Evolutionary conservation across 2,797 vertebrate species (phyloP).

Genomic region (Platyrinchus mystaceus): DNA sequence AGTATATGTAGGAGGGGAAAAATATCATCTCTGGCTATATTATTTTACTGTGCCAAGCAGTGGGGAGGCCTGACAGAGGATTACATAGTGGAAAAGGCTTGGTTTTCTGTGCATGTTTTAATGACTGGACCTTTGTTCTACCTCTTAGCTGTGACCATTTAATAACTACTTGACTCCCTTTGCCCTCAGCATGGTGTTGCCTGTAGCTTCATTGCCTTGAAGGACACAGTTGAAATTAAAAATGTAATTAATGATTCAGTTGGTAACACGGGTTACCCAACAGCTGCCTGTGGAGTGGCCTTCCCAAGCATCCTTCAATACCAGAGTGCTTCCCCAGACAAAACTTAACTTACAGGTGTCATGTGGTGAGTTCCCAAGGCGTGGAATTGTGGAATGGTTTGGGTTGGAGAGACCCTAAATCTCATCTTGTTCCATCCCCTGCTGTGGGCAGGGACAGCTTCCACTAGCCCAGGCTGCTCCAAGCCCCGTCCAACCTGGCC

Average conservation of each 20-base stretch:
- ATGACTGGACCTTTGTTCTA: not conserved
- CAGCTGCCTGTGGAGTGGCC: not conserved
- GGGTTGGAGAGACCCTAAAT: not conserved
- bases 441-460: not conserved
- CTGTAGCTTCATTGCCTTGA: not conserved
- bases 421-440: accelerated
- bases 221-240: not conserved
- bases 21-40: not conserved
- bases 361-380: not conserved
- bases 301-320: not conserved
- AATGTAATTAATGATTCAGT: not conserved
- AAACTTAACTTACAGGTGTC: not conserved
- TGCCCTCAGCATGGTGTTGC: not conserved
- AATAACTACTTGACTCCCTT: slow-evolving; percentile 6
- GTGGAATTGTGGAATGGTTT: not conserved
- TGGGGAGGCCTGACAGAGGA: not conserved
- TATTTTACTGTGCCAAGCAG: not conserved
- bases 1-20: not conserved
- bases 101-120: not conserved
- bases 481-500: accelerated
- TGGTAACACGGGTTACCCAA: not conserved
- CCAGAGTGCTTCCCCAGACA: not conserved
- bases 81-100: not conserved
- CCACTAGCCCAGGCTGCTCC: accelerated
- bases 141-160: not conserved